phyloP scores from a whole-genome alignment of 1,140 invertebrate species.

The Bombus waltoni region DNA sequence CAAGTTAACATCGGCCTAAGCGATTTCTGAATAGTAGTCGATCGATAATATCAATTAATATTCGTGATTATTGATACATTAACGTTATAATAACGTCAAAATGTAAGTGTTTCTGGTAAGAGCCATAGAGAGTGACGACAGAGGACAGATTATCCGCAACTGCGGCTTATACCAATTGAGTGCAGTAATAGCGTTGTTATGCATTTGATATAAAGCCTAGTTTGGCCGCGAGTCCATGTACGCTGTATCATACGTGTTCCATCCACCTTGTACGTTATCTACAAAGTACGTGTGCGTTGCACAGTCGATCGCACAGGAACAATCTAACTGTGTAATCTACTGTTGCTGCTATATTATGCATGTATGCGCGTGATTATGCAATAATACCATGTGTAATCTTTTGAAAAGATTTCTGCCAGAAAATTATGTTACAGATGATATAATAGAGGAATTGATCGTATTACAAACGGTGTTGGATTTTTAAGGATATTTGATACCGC shows the following conservation, averaged over 20 bases:
- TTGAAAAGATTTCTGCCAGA: too few relatives aligned
- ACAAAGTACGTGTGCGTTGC: conserved; percentile 14
- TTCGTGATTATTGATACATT: not conserved
- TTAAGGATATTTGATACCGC: too few relatives aligned
- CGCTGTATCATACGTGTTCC: conserved; percentile 57
- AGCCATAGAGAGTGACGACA: not conserved
- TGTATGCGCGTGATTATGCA: not conserved
- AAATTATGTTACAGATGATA: too few relatives aligned
- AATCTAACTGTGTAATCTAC: conserved; percentile 49
- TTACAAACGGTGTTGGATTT: too few relatives aligned
- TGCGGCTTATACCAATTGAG: conserved; percentile 73
- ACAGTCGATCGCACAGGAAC: not conserved
- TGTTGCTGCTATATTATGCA: conserved; percentile 9
- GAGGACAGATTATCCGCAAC: conserved; percentile 58
- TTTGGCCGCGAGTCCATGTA: conserved; percentile 53
- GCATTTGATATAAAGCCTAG: conserved; percentile 73
- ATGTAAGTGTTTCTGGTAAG: not conserved
- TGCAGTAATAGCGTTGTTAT: conserved; percentile 70
- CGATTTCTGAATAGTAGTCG: not conserved
- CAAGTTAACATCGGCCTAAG: not conserved
- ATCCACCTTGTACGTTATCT: conserved; percentile 58
- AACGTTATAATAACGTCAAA: not conserved
- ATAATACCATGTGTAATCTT: not conserved
- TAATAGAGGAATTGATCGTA: too few relatives aligned
- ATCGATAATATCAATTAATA: conserved; percentile 6